Evolutionary conservation across 2,797 vertebrate genomes (phyloP), one percentile per base, ranked within the genome.

Genomic region (Choloepus didactylus): DNA sequence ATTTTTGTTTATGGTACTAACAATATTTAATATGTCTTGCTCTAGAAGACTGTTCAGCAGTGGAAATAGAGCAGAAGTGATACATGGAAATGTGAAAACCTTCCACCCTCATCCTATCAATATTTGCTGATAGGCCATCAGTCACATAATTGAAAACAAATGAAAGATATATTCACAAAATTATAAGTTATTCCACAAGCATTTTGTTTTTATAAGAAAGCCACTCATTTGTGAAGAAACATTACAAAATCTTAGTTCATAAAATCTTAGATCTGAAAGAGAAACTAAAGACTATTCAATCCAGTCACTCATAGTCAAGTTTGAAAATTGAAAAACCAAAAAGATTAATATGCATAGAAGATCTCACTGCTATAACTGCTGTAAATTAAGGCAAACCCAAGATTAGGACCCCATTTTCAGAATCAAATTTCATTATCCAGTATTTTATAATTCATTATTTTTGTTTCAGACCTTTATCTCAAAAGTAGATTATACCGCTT

Each of bases 141-240:
- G 23, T 90, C 67, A 79, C 56, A 93, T 70, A 91, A 90, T 90
- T 95, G 92, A 91, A 95, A 77, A 59, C 16, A 84, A 72, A 76
- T 92, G 75, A 91, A 85, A 85, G 14, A 87, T 60, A 21, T 92
- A 95, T 82, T 67, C 27, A 81, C 54, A 89, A 51, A 87, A 73
- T 72, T 49, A 44, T 73, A 9, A 59, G 14, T 66, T 84, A 27
- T 77, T 90, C 69, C 19, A 79, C 21, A 85, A 83, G 23, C 16
- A 59, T 84, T 80, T 83, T 89, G 18, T 44, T 56, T 73, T 87
- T 54, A 15, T 56, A 18, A 5, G 1, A 21, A 15, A 56, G 54
- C 5, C 54, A 56, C 4, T 18, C 18, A 56, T 56, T 77, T 82
- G 46, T 91, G 66, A 92, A 90, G 56, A 73, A 87, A 77, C 0